Base-by-base conservation (phyloP, 2,113 vertebrate genomes). In the Alethe diademata region DNA sequence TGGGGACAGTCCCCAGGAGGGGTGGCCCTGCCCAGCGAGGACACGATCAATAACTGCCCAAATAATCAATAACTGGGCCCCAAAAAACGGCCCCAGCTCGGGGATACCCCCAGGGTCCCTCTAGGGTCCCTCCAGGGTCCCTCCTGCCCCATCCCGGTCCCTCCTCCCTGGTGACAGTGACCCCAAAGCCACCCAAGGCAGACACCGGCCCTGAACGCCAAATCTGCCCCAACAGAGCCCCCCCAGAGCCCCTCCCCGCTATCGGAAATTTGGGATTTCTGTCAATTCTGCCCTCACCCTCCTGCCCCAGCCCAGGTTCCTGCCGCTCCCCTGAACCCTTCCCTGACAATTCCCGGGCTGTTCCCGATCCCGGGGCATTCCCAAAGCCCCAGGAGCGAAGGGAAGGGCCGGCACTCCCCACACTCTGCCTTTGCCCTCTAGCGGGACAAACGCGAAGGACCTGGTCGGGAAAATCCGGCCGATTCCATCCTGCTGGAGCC, bases 381-480 rank as follows among this genome's bases (percentile, higher is more conserved):
- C 57, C 67, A 5, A 6, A 45, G 18, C 11, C 31, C 50, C 51
- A 9, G 48, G 48, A 50, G 48, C 24, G 25, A 5, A 50, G 74
- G 57, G 33, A 19, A 50, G 69, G 38, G 20, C 61, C 35, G 45
- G 25, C 61, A 0, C 2, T 53, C 62, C 70, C 87, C 1, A 0
- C 76, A 24, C 54, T 40, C 72, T 4, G 47, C 87, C 78, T 82
- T 89, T 82, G 87, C 87, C 87, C 71, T 89, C 87, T 89, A 89
- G 87, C 3, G 87, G 87, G 87, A 40, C 47, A 3, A 40, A 7
- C 6, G 86, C 29, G 78, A 35, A 89, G 70, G 78, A 12, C 3
- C 45, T 0, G 60, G 7, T 0, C 2, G 78, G 33, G 78, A 47
- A 48, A 54, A 60, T 1, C 1, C 0, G n/a, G 38, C 9, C n/a